phyloP scores from a whole-genome alignment of 2,113 vertebrate species.

The Phylloscopus trochiloides region DNA sequence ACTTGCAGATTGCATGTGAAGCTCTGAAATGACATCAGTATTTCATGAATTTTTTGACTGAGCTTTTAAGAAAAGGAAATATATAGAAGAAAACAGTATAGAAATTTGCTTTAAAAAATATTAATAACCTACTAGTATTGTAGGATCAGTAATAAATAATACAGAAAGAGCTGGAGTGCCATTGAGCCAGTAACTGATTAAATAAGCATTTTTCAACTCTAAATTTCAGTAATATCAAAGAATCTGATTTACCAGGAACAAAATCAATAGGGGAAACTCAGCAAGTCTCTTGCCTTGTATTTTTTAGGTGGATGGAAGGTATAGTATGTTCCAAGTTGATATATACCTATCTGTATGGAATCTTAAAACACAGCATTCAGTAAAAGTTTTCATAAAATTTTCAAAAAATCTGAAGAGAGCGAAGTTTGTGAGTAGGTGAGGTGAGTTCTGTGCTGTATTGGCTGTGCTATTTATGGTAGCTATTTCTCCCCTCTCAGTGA shows the following conservation, averaged over 20 bases:
- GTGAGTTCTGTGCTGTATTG: background rate
- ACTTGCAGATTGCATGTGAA: background rate
- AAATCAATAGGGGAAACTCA: background rate
- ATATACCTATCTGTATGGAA: background rate
- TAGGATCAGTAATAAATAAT: background rate
- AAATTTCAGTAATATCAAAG: background rate
- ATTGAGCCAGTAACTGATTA: background rate
- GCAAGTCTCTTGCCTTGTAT: fast-evolving
- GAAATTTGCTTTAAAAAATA: background rate
- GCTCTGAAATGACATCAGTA: background rate
- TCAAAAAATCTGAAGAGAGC: background rate
- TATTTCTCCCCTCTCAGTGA: background rate
- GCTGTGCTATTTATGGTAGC: background rate
- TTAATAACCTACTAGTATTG: background rate
- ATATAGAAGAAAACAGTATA: background rate
- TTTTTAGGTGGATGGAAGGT: background rate
- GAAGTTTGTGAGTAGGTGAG: background rate
- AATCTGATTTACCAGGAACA: background rate
- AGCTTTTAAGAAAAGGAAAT: background rate
- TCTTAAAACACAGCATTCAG: background rate
- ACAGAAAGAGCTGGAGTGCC: background rate
- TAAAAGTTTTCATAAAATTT: background rate
- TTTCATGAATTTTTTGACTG: background rate
- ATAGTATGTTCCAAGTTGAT: background rate
- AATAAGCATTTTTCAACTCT: background rate